These are phyloP conservation scores for Herpailurus yagouaroundi DNA, from an alignment of 2,113 vertebrate species.

Conservation along the genomic window DNA sequence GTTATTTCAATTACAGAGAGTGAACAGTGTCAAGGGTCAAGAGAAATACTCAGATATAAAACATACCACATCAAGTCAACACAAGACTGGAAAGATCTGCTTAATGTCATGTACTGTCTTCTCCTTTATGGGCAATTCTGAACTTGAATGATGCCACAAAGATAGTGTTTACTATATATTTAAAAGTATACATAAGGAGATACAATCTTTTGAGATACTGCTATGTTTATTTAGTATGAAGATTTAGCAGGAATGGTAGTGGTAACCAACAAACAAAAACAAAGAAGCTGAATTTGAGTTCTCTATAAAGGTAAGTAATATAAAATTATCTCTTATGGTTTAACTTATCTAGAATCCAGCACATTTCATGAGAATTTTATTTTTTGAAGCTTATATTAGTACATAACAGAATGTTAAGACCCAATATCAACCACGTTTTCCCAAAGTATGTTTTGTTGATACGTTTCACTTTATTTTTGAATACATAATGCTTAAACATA, in stretches of 20 bases:
- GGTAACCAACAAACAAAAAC: neutral
- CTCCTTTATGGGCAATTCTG: neutral
- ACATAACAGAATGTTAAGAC: neutral
- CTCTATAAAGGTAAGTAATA: neutral
- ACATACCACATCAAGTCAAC: slow-evolving; percentile 23
- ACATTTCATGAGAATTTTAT: neutral
- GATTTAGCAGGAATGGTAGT: neutral
- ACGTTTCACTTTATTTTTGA: slow-evolving; percentile 27
- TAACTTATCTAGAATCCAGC: neutral
- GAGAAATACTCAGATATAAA: slow-evolving; percentile 18
- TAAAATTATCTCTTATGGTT: neutral
- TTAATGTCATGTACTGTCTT: neutral
- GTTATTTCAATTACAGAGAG: neutral
- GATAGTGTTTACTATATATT: neutral
- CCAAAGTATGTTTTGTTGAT: neutral
- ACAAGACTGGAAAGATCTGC: neutral
- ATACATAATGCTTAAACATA: neutral
- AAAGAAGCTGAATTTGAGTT: neutral
- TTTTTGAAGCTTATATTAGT: neutral
- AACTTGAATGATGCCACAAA: neutral
- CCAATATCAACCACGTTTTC: neutral
- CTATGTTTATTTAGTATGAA: neutral
- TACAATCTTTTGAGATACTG: neutral
- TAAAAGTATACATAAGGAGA: neutral
- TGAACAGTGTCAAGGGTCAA: neutral